These are phyloP conservation scores for Ligdia adustata DNA, from an alignment of 2,888 invertebrate species.

Conservation along the genomic window DNA sequence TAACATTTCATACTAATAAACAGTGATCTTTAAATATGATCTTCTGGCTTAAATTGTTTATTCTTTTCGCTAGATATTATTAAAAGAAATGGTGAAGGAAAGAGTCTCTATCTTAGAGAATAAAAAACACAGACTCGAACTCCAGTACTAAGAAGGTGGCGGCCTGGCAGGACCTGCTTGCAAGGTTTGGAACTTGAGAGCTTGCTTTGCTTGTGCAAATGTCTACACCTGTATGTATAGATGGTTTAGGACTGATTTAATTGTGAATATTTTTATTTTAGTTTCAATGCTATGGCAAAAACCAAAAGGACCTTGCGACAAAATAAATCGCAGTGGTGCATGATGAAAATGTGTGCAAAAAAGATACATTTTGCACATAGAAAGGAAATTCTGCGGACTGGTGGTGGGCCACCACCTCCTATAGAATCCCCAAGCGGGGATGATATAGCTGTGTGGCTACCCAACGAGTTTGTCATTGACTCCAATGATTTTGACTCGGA, in stretches of 20 bases:
- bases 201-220: not conserved
- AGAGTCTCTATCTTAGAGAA: not conserved
- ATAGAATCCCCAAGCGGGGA: too few species aligned
- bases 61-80: not conserved
- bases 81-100: not conserved
- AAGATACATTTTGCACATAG: too few species aligned
- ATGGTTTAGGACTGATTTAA: not conserved
- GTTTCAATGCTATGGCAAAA: not conserved
- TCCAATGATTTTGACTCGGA: too few species aligned
- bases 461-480: too few species aligned
- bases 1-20: not conserved
- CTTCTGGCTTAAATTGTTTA: not conserved
- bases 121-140: slow-evolving; percentile 1
- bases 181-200: not conserved
- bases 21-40: not conserved
- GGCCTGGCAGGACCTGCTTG: not conserved
- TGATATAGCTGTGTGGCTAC: too few species aligned
- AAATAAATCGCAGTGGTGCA: not conserved
- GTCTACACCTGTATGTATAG: too few species aligned
- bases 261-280: not conserved
- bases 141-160: not conserved
- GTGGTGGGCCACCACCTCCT: too few species aligned
- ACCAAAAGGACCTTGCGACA: not conserved
- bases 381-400: too few species aligned
- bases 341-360: too few species aligned